phyloP scores from a whole-genome alignment of 2,888 invertebrate genomes.

The Andrena fulva region DNA sequence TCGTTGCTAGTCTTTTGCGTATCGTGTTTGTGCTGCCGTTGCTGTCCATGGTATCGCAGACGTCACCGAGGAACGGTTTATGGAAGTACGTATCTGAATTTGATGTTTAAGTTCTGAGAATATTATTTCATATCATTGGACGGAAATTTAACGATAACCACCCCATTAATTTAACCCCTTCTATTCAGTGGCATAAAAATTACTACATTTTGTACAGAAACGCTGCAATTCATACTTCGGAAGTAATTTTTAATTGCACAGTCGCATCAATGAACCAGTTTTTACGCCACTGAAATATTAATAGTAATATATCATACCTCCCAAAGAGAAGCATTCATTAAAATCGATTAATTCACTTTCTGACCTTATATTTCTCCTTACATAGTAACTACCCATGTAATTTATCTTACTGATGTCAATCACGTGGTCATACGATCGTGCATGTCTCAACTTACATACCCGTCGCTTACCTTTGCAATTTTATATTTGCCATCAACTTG shows the following conservation, averaged over 20 bases:
- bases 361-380: neutral
- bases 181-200: neutral
- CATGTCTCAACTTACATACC: no score
- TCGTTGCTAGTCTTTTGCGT: constrained; percentile 73
- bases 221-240: neutral
- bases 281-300: neutral
- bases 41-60: constrained; percentile 81
- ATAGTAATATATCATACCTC: neutral
- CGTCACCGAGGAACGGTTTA: constrained; percentile 81
- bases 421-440: no score
- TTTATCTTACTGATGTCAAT: neutral
- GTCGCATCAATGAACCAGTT: neutral
- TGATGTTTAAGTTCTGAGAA: neutral
- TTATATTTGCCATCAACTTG: no score
- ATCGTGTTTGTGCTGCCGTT: constrained; percentile 80
- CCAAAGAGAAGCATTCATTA: neutral
- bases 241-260: neutral
- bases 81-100: constrained; percentile 76
- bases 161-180: neutral
- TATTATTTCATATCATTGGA: neutral
- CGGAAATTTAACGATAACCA: neutral
- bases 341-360: neutral
- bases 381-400: neutral
- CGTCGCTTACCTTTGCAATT: no score
- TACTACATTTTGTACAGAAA: neutral